These are phyloP conservation scores for Oxyura jamaicensis DNA, from an alignment of 2,113 vertebrate species.

Conservation along the genomic window DNA sequence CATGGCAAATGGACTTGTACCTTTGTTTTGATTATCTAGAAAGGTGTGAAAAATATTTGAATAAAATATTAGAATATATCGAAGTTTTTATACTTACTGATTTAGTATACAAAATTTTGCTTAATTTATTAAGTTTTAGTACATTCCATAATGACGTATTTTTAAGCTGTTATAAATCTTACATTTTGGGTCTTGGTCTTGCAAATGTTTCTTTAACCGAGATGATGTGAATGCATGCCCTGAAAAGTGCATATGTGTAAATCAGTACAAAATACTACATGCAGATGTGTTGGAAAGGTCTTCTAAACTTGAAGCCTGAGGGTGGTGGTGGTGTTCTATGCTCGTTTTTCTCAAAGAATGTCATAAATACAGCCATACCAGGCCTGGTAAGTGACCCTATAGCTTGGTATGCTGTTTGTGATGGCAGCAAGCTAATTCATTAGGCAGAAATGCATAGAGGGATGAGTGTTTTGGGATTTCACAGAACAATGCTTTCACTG, in stretches of 20 bases:
- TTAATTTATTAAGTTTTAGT: neutral
- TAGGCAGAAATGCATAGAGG: neutral
- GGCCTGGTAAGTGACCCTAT: accelerated
- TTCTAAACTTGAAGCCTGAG: neutral
- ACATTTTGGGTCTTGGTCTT: neutral
- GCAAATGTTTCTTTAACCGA: neutral
- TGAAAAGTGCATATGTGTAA: neutral
- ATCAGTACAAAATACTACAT: neutral
- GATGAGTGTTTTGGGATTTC: neutral
- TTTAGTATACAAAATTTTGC: neutral
- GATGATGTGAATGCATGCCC: neutral
- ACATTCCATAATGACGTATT: neutral
- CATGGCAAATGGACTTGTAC: neutral
- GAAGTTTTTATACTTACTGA: neutral
- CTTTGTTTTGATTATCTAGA: neutral
- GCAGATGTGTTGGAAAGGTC: neutral
- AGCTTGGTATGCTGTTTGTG: neutral
- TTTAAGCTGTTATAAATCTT: neutral
- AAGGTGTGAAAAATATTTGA: neutral
- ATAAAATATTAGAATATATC: no score
- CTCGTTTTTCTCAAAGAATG: neutral
- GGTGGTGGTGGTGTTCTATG: neutral
- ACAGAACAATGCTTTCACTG: neutral
- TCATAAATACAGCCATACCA: neutral
- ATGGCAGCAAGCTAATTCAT: neutral